Percentiles rank a stretch among this genome's conserved stretches.
phyloP scores from a whole-genome alignment of 1,140 invertebrate species.

The Drosophila pallidifrons region DNA sequence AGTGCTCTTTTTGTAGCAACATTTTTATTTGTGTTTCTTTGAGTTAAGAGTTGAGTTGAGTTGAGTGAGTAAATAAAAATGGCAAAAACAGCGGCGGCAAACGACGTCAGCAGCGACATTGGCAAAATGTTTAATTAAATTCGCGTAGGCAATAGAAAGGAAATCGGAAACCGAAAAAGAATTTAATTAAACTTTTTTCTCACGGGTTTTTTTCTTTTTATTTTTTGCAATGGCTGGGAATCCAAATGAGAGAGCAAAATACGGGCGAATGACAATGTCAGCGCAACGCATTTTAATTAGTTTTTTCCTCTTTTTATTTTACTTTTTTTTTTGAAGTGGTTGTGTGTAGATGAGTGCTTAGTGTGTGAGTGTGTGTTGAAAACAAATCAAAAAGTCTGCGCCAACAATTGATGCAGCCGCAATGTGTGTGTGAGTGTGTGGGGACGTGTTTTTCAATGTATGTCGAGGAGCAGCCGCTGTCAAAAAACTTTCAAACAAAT shows the following conservation, averaged over 20 bases:
- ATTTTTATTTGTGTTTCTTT: conserved; percentile 41
- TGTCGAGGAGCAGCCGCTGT: conserved; percentile 55
- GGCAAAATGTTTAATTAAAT: conserved; percentile 79
- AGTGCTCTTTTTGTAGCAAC: conserved; percentile 31
- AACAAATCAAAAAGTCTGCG: conserved; percentile 65
- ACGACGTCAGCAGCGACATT: conserved; percentile 24
- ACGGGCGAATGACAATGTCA: conserved; percentile 48
- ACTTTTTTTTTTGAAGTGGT: conserved; percentile 20
- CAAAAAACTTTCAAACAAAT: conserved; percentile 81
- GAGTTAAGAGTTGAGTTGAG: conserved; percentile 35
- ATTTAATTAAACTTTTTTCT: conserved; percentile 79
- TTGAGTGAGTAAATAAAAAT: conserved; percentile 41
- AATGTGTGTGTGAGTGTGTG: conserved; percentile 14
- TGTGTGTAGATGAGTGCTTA: conserved; percentile 6
- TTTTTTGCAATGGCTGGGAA: background rate
- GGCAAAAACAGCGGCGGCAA: conserved; percentile 31
- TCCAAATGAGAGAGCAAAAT: background rate
- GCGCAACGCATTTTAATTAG: conserved; percentile 81
- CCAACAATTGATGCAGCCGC: conserved; percentile 63
- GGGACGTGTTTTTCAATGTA: conserved; percentile 27
- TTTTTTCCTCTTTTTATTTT: conserved; percentile 40
- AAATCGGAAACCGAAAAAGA: conserved; percentile 74
- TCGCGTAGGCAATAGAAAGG: conserved; percentile 54
- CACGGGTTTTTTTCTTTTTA: background rate
- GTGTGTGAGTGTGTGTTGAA: conserved; percentile 34